Conservation (phyloP, 2,113 vertebrate genomes). For the Peucedramus taeniatus region DNA sequence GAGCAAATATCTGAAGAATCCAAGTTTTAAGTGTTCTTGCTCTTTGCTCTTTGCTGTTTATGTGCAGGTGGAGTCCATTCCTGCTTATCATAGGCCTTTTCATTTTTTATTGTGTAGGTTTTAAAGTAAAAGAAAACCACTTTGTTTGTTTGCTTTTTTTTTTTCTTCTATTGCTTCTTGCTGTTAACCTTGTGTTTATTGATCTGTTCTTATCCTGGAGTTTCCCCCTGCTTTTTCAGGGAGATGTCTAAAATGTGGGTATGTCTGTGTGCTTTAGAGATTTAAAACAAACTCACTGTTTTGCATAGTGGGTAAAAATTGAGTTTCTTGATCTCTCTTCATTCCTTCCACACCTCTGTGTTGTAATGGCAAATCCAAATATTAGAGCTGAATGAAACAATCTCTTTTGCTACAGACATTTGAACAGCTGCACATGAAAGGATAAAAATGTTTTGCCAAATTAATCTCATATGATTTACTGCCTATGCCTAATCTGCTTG, state of each 20-base stretch:
- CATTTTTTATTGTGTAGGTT: not conserved
- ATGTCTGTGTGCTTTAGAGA: not conserved
- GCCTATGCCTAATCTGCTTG: constrained; percentile 36
- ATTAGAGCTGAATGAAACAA: not conserved
- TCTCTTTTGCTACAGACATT: not conserved
- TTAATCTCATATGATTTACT: constrained; percentile 56
- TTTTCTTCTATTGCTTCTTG: not conserved
- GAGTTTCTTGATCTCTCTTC: not conserved
- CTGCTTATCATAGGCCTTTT: not conserved
- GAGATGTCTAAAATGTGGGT: not conserved
- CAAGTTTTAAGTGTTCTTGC: not conserved
- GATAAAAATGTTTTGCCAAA: constrained; percentile 41
- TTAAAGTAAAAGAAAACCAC: not conserved
- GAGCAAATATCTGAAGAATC: not conserved
- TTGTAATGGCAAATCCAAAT: not conserved
- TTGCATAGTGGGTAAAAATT: not conserved
- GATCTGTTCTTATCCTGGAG: not conserved
- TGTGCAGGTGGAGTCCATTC: not conserved
- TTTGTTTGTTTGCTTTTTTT: not conserved
- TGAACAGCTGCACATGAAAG: constrained; percentile 39
- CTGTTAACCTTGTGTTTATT: not conserved
- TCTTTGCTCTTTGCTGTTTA: not conserved
- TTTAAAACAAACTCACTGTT: not conserved
- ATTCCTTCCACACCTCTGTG: not conserved
- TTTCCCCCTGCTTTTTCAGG: not conserved